Evolutionary conservation across 2,113 vertebrate genomes (phyloP).

Genomic region (Triplophysa tibetana): DNA sequence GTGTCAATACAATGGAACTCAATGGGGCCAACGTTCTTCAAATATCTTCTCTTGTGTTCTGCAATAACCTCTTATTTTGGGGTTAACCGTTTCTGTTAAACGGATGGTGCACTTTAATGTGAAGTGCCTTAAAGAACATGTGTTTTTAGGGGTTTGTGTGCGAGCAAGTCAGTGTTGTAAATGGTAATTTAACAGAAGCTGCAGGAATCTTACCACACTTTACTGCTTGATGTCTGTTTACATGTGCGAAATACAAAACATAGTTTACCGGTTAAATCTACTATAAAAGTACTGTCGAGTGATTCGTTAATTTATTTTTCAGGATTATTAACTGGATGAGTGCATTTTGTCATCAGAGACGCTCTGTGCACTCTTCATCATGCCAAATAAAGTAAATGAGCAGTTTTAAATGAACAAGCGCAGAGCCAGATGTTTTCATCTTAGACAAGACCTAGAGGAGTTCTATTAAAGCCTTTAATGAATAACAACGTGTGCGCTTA

Average conservation of each 20-base stretch:
- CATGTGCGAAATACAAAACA: background rate
- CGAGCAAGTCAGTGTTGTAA: background rate
- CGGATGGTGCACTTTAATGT: background rate
- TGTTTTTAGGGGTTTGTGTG: background rate
- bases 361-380: slow-evolving; percentile 11
- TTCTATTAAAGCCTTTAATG: background rate
- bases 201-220: slow-evolving; percentile 26
- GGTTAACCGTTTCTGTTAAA: background rate
- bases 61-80: too few species aligned
- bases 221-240: slow-evolving; percentile 1
- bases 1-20: too few species aligned
- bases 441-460: background rate
- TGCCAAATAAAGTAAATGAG: slow-evolving; percentile 20
- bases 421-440: slow-evolving; percentile 23
- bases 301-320: background rate
- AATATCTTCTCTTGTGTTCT: too few species aligned
- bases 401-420: slow-evolving; percentile 3
- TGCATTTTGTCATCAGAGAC: background rate
- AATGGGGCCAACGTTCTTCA: too few species aligned
- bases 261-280: background rate
- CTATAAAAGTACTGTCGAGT: background rate
- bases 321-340: slow-evolving; percentile 8
- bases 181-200: background rate
- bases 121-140: background rate
- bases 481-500: too few species aligned